Evolutionary conservation across 53 echinoderm and acorn worm genomes (phyloP), one percentile per base, ranked within the genome.

Genomic region (Holothuria leucospilota): DNA sequence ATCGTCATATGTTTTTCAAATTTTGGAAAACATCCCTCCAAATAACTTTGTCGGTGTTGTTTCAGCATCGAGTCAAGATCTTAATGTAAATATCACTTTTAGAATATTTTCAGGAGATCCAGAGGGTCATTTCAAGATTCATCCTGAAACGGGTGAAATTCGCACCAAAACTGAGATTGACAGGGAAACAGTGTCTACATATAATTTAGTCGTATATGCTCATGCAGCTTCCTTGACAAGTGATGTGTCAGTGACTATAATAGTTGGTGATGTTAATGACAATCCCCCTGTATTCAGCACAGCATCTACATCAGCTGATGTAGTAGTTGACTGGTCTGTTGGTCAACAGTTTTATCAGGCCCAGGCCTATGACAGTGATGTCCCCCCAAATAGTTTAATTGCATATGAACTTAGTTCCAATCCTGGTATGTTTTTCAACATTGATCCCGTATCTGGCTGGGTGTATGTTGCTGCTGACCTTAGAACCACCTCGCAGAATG

Each of bases 271-370:
- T 85, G 91, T 94, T 29, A 96, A 96, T 70, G 96, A 96, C 42
- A 96, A 96, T 78, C 81, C 87, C n/a, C 96, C 96, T 20, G 40
- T 52, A 25, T 96, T 96, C 77, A 51, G 83, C 11, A 20, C 84
- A 34, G 51, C 66, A 18, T 66, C 75, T 51, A 92, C 86, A 53
- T 84, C 87, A 10, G 87, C 87, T 18, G 86, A 96, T 87, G 94
- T 96, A 51, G 96, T 96, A 3, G 96, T 93, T 85, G 94, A 94
- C 65, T 96, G 96, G 96, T 89, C 90, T 21, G 59, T 94, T 29
- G 96, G 94, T 59, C 84, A 87, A 9, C 81, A 90, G 42, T 89
- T 96, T 53, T 96, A 95, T 71, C 87, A 84, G 7, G 92, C 89
- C 2, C 68, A 72, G 85, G 97, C 94, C 20, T 78, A 74, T 52